Evolutionary conservation across 2,113 vertebrate genomes (phyloP).

Genomic region (Apodemus sylvaticus): DNA sequence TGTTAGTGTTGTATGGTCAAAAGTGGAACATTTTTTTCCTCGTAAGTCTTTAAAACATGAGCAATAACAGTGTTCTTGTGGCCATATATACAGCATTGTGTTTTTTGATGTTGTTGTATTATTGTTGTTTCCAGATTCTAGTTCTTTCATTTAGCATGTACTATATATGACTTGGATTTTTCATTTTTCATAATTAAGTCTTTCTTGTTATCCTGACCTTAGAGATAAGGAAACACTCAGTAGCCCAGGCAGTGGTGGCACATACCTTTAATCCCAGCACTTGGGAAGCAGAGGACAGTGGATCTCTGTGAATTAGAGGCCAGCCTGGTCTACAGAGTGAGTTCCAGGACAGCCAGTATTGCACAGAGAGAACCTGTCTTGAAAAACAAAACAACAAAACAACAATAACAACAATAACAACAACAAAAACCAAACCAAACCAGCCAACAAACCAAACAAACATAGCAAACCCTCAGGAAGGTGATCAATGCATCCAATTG

Average conservation of each 20-base stretch:
- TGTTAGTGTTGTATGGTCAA: slow-evolving; percentile 38
- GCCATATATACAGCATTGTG: not conserved
- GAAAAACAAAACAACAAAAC: not conserved
- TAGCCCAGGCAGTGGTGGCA: too few relatives aligned
- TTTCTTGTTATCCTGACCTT: slow-evolving; percentile 1
- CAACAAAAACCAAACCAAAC: not conserved
- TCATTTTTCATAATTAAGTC: not conserved
- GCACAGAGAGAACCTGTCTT: not conserved
- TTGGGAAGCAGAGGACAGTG: too few relatives aligned
- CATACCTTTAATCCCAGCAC: too few relatives aligned
- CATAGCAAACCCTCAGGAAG: not conserved
- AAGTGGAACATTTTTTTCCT: slow-evolving; percentile 29
- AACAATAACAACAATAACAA: too few relatives aligned
- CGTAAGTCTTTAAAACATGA: slow-evolving; percentile 4
- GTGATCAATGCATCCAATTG: not conserved
- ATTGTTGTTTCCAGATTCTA: not conserved
- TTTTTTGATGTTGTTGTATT: not conserved
- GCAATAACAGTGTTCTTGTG: slow-evolving; percentile 33
- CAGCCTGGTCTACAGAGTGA: too few relatives aligned
- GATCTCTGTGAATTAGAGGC: too few relatives aligned
- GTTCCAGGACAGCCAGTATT: too few relatives aligned
- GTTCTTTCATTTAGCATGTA: not conserved
- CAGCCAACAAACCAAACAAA: too few relatives aligned
- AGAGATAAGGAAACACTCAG: not conserved
- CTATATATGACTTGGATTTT: not conserved